Base-by-base conservation (phyloP, 1,140 invertebrate genomes). In the Nasonia giraulti region DNA sequence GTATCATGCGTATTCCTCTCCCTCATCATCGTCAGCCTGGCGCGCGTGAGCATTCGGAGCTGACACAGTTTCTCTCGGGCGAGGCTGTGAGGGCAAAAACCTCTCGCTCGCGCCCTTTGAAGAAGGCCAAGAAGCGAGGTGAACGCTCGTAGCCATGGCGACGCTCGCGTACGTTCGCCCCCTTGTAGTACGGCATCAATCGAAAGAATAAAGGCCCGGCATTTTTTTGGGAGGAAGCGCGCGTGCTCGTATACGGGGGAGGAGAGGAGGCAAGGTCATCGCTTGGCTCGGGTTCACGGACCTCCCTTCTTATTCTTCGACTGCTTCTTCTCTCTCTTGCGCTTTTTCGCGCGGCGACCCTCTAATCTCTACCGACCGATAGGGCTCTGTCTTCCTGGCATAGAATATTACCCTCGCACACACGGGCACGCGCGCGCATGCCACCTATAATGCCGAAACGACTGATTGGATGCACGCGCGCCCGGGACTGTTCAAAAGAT, bases 91-190 rank as follows among this genome's bases (percentile, higher is more conserved):
- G 55, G 55, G 55, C 55, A n/a, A 62, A n/a, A 62, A 62, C 55
- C 55, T 62, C 55, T 7, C 17, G 20, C 55, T 20, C 7, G 55
- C 7, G 84, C 86, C 87, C 85, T 89, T 88, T 86, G 82, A 85
- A 83, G 69, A 50, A 77, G 69, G 78, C 50, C 80, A 82, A 83
- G 85, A 73, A 73, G 14, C 27, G 80, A 81, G 91, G 90, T 91
- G 90, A 91, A 92, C 90, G 90, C 85, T 88, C 89, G 91, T 91
- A 88, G 85, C 83, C 88, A 91, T 90, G 88, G 87, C 79, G 73
- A 87, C 84, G 73, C 85, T 12, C 85, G 62, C 85, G 62, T 80
- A 44, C 86, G 20, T n/a, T 17, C 83, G 77, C 85, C 27, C 40
- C 37, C 47, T 68, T 31, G 31, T 37, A 37, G 66, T 37, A 31